A percentile compares a stretch with the other conserved stretches of the same genome.
phyloP scores from a whole-genome alignment of 2,797 vertebrate species.

The Spatula versicolor region DNA sequence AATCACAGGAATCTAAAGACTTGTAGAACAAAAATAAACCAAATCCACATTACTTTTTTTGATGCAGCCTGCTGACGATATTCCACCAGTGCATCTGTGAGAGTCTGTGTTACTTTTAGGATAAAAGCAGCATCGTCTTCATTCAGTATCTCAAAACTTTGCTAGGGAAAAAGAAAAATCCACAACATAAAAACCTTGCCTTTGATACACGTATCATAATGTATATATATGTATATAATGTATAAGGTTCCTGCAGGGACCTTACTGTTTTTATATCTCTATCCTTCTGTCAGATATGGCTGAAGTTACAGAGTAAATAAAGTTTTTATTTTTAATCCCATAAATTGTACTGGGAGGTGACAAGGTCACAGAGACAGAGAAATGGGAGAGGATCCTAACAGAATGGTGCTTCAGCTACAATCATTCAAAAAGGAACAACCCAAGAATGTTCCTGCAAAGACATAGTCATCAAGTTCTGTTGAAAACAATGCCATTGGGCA shows the following conservation, averaged over 20 bases:
- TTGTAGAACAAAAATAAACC: neutral
- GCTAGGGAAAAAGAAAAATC: slow-evolving; percentile 67
- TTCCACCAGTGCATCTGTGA: slow-evolving; percentile 87
- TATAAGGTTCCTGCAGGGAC: neutral
- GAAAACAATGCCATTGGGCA: neutral
- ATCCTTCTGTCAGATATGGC: neutral
- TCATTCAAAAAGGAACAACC: neutral
- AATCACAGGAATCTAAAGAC: neutral
- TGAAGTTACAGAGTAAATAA: neutral
- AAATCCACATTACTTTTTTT: slow-evolving; percentile 21
- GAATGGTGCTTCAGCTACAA: neutral
- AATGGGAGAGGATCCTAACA: neutral
- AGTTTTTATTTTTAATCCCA: neutral
- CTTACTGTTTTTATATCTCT: neutral
- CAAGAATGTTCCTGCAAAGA: neutral
- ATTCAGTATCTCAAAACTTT: slow-evolving; percentile 85
- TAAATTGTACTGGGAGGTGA: neutral
- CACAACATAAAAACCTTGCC: neutral
- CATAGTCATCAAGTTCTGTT: neutral
- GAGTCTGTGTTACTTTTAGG: slow-evolving; percentile 87
- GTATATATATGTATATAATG: neutral
- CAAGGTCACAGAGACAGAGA: neutral
- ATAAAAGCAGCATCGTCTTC: slow-evolving; percentile 88
- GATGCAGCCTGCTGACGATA: slow-evolving; percentile 83
- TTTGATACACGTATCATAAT: neutral